phyloP scores from a whole-genome alignment of 2,113 vertebrate genomes.

The Xyrauchen texanus region DNA sequence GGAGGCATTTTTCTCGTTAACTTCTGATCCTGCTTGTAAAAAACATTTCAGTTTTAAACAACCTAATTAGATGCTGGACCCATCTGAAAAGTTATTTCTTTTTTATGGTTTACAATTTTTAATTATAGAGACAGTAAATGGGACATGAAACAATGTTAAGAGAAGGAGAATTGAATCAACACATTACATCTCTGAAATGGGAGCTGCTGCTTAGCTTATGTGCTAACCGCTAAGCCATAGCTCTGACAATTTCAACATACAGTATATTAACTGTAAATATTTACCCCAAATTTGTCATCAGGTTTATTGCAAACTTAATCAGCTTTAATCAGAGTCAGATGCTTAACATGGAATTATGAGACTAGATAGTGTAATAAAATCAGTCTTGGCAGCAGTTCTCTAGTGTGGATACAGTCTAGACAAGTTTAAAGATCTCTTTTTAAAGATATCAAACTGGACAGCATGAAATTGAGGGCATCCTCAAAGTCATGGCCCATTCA shows the following conservation, averaged over 20 bases:
- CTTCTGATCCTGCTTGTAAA: no score
- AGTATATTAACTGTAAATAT: background rate
- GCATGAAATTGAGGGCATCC: constrained; percentile 58
- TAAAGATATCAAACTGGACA: constrained; percentile 47
- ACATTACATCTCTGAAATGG: no score
- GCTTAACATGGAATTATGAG: background rate
- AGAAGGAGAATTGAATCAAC: no score
- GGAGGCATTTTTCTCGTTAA: no score
- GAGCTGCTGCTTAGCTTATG: no score
- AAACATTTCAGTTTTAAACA: no score
- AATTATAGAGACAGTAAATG: no score
- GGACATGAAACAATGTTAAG: no score
- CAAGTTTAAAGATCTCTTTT: constrained; percentile 35
- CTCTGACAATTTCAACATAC: background rate
- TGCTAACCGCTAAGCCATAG: no score
- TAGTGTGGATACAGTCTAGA: background rate
- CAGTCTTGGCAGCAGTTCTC: background rate
- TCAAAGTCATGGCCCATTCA: constrained; percentile 57
- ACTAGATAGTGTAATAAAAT: background rate
- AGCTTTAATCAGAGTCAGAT: background rate
- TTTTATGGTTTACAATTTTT: no score
- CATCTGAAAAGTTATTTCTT: no score
- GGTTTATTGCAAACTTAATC: background rate
- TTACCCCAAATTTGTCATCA: background rate
- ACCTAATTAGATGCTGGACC: no score